Conservation (phyloP, 2,888 invertebrate genomes). For the Mythimna albipuncta region DNA sequence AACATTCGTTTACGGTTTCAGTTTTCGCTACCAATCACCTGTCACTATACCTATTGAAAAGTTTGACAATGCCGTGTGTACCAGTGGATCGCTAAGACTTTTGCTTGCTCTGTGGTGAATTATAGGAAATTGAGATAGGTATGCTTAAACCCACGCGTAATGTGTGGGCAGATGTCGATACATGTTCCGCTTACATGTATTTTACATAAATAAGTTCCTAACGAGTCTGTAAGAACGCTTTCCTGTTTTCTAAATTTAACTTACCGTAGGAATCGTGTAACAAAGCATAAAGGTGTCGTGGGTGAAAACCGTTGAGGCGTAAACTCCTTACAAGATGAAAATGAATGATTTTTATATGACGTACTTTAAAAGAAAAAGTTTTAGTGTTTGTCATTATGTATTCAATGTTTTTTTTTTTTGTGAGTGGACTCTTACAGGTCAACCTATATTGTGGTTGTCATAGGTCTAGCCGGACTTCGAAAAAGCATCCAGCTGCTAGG, state of each 20-base stretch:
- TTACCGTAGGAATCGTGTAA: background rate
- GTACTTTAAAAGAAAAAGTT: background rate
- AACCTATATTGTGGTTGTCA: too few relatives aligned
- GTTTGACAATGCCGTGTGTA: background rate
- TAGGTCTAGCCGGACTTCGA: too few relatives aligned
- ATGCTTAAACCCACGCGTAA: background rate
- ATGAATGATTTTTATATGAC: background rate
- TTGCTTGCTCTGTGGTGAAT: background rate
- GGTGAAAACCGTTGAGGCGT: slow-evolving; percentile 10
- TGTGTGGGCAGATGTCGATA: background rate
- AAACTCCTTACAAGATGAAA: background rate
- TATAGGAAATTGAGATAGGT: background rate
- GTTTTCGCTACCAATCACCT: too few relatives aligned
- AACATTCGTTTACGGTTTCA: too few relatives aligned
- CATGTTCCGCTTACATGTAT: background rate
- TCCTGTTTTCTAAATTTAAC: slow-evolving; percentile 17
- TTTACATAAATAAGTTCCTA: slow-evolving; percentile 2
- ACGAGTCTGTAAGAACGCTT: background rate
- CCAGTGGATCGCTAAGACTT: too few relatives aligned
- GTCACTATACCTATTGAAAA: background rate
- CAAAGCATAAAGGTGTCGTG: slow-evolving; percentile 1
- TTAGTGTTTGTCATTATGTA: background rate
- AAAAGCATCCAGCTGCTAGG: too few relatives aligned
- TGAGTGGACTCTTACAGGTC: too few relatives aligned
- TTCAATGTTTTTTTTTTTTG: too few relatives aligned